Evolutionary conservation across 2,797 vertebrate genomes (phyloP), one percentile per base, ranked within the genome.

Genomic region (Orientallactaga sibirica): DNA sequence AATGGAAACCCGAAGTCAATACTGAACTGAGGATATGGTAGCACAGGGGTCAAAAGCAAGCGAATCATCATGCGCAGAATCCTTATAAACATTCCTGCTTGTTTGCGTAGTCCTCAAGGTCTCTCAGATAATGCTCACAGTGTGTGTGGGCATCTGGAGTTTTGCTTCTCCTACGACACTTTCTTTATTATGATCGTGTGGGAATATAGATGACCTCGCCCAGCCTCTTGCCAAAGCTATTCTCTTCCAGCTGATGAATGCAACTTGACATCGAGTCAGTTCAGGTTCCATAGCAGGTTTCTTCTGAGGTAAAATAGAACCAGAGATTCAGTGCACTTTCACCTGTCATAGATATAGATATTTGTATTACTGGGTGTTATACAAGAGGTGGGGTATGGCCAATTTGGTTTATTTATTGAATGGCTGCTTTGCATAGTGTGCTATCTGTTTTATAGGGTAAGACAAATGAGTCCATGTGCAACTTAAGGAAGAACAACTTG

Each of bases 1-100:
- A 80, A 73, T 25, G 75, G 2, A 64, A 96, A 76, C 14, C 4
- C 75, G 8, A 95, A 61, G 77, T 80, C 62, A 81, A 43, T 41
- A 25, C 5, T 41, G 86, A 19, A 2, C 64, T 80, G 55, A 82
- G 5, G 16, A 78, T 86, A 43, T 41, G 66, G 20, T 48, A 61
- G 15, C 41, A 3, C 14, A 79, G 86, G 1, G 0, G 33, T n/a
- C 19, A 64, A 66, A 52, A 71, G 19, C 19, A 91, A 83, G 24
- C 66, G 3, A 68, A 48, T 16, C 25, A 15, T 77, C 41, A 74
- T 64, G 66, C 4, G 71, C 1, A 71, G 24, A 83, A 86, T 76
- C 68, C 78, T 58, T 82, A 27, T 79, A 64, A 86, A 91, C 61
- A 27, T 20, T 62, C 7, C 61, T 61, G 61, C 1, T 18, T 74